Conservation (phyloP, 2,888 invertebrate genomes). For the Cerastoderma edule region DNA sequence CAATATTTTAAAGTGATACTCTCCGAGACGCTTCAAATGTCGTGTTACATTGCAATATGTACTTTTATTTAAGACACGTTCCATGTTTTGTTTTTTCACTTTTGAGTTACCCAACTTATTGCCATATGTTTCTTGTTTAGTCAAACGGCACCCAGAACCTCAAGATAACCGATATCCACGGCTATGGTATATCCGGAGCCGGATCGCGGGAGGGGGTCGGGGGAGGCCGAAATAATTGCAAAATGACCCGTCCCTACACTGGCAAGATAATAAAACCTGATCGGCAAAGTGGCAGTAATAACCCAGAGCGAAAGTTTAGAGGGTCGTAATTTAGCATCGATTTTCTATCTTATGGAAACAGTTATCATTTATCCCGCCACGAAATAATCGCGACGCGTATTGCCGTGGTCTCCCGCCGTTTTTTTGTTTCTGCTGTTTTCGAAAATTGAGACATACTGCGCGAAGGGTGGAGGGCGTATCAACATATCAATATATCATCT, state of each 20-base stretch:
- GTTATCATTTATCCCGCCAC: conserved; percentile 45
- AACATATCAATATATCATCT: conserved; percentile 40
- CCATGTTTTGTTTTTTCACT: too few relatives aligned
- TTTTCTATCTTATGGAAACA: conserved; percentile 42
- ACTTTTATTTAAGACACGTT: too few relatives aligned
- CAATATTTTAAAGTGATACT: too few relatives aligned
- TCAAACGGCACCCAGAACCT: too few relatives aligned
- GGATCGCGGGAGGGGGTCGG: too few relatives aligned
- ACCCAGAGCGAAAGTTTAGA: conserved; percentile 22
- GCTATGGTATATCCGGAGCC: too few relatives aligned
- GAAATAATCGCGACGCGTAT: conserved; percentile 48
- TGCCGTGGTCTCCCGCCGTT: conserved; percentile 22
- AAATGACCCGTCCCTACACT: conserved; percentile 18
- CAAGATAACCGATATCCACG: too few relatives aligned
- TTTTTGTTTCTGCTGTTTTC: conserved; percentile 6
- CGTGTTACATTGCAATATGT: too few relatives aligned
- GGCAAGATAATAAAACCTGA: conserved; percentile 28
- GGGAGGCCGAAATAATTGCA: not conserved
- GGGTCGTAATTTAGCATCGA: conserved; percentile 54
- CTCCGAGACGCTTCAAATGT: too few relatives aligned
- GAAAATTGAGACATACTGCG: conserved; percentile 38
- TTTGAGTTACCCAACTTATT: too few relatives aligned
- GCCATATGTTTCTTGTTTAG: too few relatives aligned
- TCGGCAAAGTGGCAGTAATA: conserved; percentile 33
- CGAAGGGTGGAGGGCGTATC: conserved; percentile 7